Base-by-base conservation (phyloP, 2,888 invertebrate species). In the Drosophila atripex region DNA sequence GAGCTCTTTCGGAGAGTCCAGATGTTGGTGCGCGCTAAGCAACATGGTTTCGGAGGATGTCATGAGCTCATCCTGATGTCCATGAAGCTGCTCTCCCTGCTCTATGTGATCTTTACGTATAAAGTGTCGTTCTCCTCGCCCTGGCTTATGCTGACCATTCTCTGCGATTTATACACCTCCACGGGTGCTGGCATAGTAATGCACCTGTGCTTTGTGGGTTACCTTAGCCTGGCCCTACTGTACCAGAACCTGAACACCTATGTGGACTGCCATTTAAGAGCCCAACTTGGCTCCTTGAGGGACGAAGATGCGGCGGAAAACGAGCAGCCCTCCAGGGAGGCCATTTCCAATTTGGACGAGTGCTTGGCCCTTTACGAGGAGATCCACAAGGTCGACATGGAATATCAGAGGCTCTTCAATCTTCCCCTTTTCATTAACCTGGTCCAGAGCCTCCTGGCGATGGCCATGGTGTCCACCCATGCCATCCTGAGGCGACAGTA, bases 181-280 rank as follows among this genome's bases (percentile, higher is more conserved):
- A 38, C 53, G 9, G 64, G 72, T 5, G 30, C 60, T 5, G 43
- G 47, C 6, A 61, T 77, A 52, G 52, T 56, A 2, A 38, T 61
- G 60, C 66, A 77, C 39, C 25, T 75, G 7, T 53, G 58, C n/a
- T 75, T 68, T 16, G n/a, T 77, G 12, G 72, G 75, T 11, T 77
- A 70, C 14, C 54, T 77, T 5, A 55, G 66, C 53, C 41, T 77
- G 11, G 76, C 66, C 1, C 43, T 68, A 21, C 66, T 77, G 21
- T 77, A 66, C 45, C 50, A 21, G 16, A 56, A 57, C 18, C 16
- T 73, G 7, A 76, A 77, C 18, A 32, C 51, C 21, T 71, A 64
- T 57, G 77, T 77, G 5, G 56, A 54, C 1, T 35, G 57, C 6
- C 63, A 72, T 7, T 55, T 77, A 18, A 47, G 55, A 1, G 53